Percentiles rank a stretch among this genome's conserved stretches.
Conservation (phyloP, 92 coral and sea anemone genomes). For the Galaxea fascicularis region DNA sequence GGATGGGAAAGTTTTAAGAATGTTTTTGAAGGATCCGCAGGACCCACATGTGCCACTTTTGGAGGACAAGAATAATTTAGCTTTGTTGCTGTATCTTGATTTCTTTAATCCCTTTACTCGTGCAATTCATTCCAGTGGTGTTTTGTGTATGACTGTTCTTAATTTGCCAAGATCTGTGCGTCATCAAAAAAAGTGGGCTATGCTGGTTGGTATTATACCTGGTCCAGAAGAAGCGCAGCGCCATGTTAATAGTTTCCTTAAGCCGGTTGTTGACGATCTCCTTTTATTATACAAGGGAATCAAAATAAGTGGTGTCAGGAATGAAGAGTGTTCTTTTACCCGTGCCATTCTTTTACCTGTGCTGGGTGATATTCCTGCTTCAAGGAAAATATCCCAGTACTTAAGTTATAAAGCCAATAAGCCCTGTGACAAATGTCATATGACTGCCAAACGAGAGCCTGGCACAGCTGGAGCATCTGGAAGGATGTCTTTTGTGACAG, state of each 20-base stretch:
- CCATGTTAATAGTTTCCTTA: slow-evolving; percentile 44
- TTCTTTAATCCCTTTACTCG: slow-evolving; percentile 48
- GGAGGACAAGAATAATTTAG: slow-evolving; percentile 22
- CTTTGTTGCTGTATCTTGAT: slow-evolving; percentile 43
- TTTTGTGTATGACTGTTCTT: slow-evolving; percentile 41
- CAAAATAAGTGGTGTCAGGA: slow-evolving; percentile 19
- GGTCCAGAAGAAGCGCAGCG: slow-evolving; percentile 62
- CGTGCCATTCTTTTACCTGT: slow-evolving; percentile 49
- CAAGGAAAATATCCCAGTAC: slow-evolving; percentile 52
- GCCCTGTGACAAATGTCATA: slow-evolving; percentile 60
- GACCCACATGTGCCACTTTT: slow-evolving; percentile 21
- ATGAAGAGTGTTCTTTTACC: not conserved
- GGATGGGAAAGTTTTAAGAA: slow-evolving; percentile 45
- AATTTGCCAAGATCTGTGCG: slow-evolving; percentile 50
- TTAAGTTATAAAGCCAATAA: slow-evolving; percentile 43
- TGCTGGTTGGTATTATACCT: slow-evolving; percentile 61
- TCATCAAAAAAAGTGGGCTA: slow-evolving; percentile 48
- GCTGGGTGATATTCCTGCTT: slow-evolving; percentile 55
- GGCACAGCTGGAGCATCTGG: slow-evolving; percentile 60
- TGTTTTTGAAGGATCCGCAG: slow-evolving; percentile 23
- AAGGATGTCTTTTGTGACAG: slow-evolving; percentile 44
- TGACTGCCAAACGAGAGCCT: slow-evolving; percentile 54
- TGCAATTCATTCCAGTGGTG: slow-evolving; percentile 38
- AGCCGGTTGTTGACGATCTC: slow-evolving; percentile 53
- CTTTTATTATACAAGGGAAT: slow-evolving; percentile 32